A percentile compares a stretch with the other conserved stretches of the same genome.
These are phyloP conservation scores for Galbula dea DNA, from an alignment of 2,113 vertebrate species.

Conservation along the genomic window DNA sequence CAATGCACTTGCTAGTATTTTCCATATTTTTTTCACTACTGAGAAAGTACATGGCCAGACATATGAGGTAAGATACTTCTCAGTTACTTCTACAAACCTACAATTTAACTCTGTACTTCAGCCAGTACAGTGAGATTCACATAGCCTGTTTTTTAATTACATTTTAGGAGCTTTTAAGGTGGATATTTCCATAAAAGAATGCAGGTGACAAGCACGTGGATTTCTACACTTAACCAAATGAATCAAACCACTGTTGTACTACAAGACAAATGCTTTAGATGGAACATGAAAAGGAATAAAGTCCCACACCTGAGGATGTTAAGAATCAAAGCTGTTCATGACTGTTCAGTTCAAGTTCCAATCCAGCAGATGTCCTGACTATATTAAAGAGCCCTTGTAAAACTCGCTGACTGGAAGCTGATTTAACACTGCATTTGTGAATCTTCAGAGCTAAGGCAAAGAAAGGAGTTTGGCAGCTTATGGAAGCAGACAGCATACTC, in stretches of 20 bases:
- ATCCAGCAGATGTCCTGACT: background rate
- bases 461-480: background rate
- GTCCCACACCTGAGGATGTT: background rate
- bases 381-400: background rate
- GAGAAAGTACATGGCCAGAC: background rate
- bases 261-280: background rate
- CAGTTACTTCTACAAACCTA: background rate
- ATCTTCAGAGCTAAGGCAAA: background rate
- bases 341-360: background rate
- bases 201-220: background rate
- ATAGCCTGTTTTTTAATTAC: background rate
- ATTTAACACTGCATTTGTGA: background rate
- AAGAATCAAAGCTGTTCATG: background rate
- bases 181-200: background rate
- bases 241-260: background rate
- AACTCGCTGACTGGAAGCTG: background rate
- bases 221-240: background rate
- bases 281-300: background rate
- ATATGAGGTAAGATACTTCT: conserved; percentile 20
- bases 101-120: background rate
- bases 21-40: background rate
- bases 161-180: background rate
- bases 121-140: background rate
- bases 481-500: background rate
- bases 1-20: background rate